Evolutionary conservation across 1,140 invertebrate species (phyloP), one percentile per base, ranked within the genome.

Genomic region (Drosophila subpulchrella): DNA sequence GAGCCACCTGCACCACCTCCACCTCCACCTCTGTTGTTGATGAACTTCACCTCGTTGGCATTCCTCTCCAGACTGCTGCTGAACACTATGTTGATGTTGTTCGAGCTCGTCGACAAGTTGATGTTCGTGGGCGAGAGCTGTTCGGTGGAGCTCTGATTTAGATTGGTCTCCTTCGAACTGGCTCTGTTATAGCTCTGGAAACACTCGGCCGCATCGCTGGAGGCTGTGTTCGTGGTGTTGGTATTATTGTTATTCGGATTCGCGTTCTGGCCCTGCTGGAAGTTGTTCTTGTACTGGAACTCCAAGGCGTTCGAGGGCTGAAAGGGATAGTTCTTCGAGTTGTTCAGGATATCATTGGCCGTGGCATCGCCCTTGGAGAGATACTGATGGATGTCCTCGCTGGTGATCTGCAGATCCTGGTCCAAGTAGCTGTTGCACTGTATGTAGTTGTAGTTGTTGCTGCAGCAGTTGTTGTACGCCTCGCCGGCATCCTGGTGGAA

Each of bases 231-330:
- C 0, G 83, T 89, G 61, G 83, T 85, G 50, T 81, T 85, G 0
- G 82, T 84, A 11, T 90, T 91, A 56, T 73, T 77, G 44, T 58
- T 76, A 4, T 58, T 63, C 13, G 27, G 13, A 36, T 68, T 80
- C 15, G 20, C 17, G 30, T 65, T 80, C n/a, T 70, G 63, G 4
- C 82, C 82, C 58, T 81, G 79, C 60, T 90, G 90, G 51, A 92
- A 92, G 57, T 92, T 92, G 71, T 92, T 92, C 63, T 92, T 92
- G 70, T 92, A 92, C 56, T 92, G 91, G 20, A 92, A 92, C 57
- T 92, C 91, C 34, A 92, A 58, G 0, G 91, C 90, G 24, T 91
- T 92, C 67, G 85, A 89, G 1, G 91, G 91, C 65, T 92, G 91
- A 32, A 92, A 92, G 24, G 91, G 91, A 80, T 92, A 92, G 54